These are phyloP conservation scores for Synchiropus splendidus DNA, from an alignment of 2,113 vertebrate species.

Conservation along the genomic window DNA sequence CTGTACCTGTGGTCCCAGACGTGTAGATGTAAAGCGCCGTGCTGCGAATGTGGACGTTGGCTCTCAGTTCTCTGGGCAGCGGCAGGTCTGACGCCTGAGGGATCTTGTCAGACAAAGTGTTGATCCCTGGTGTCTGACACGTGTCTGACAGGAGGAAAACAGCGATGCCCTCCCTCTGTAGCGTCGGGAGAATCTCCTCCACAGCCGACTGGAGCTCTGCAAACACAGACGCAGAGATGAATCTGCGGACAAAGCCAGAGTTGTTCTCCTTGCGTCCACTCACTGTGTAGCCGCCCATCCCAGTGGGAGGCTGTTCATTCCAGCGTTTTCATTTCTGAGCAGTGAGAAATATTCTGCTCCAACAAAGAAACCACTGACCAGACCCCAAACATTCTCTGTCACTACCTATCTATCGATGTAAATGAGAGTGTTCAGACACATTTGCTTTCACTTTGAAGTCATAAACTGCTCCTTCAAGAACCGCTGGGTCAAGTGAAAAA, in stretches of 20 bases:
- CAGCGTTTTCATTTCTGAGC: too few species aligned
- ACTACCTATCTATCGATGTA: too few species aligned
- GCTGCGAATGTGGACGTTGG: constrained; percentile 40
- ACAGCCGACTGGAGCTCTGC: constrained; percentile 65
- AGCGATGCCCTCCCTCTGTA: constrained; percentile 51
- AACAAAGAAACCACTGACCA: too few species aligned
- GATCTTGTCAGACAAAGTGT: constrained; percentile 52
- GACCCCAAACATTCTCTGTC: too few species aligned
- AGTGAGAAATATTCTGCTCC: too few species aligned
- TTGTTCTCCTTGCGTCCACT: constrained; percentile 1
- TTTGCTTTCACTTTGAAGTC: too few species aligned
- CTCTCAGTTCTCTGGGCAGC: constrained; percentile 45
- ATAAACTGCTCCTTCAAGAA: too few species aligned
- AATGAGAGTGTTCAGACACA: too few species aligned
- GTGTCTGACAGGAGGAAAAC: constrained; percentile 66
- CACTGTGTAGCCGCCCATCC: too few species aligned
- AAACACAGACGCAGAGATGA: constrained; percentile 25
- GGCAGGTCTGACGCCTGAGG: constrained; percentile 55
- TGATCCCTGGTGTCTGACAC: constrained; percentile 52
- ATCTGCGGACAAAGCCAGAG: constrained; percentile 12
- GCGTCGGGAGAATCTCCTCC: constrained; percentile 67
- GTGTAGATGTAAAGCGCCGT: constrained; percentile 77
- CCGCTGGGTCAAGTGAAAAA: too few species aligned
- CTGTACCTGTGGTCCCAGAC: constrained; percentile 60
- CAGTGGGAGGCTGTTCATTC: too few species aligned